Base-by-base conservation (phyloP, 2,797 vertebrate genomes). In the Sebastes matsubarae region DNA sequence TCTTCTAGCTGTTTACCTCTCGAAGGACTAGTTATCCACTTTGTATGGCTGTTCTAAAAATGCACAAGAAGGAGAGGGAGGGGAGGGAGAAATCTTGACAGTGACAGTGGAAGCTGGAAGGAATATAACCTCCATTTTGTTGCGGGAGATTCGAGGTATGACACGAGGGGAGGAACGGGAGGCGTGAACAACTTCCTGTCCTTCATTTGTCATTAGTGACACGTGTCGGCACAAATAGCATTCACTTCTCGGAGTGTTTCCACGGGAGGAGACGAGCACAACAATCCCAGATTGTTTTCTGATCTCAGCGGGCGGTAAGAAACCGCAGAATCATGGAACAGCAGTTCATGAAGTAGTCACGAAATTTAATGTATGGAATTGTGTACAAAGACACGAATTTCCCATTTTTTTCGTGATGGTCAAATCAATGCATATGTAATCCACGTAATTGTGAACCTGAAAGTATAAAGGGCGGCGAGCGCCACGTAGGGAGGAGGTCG, bases 201-300 rank as follows among this genome's bases (percentile, higher is more conserved):
- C 68, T 77, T 87, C 77, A 63, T 80, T 87, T 75, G 72, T 84
- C 75, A 77, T 78, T 38, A 72, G 38, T 11, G 58, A 73, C 58
- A 54, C 27, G 34, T 6, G 46, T 67, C 65, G 27, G 20, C 20
- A 27, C 16, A 1, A 1, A 42, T 18, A 14, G 32, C 24, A 25
- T 72, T 68, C 63, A 24, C 67, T 58, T 61, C 73, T 59, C 68
- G 12, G n/a, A 78, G 61, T 24, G 36, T 72, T 71, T 83, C 42
- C 30, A 25, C 71, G 9, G 57, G 67, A 75, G 38, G 68, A 79
- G 32, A 29, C 34, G 59, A 76, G 77, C 72, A 7, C n/a, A 24
- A 54, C 75, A 75, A 46, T 58, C 50, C 57, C 67, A 57, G 32
- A 65, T 72, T 77, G 70, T 38, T 72, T 69, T 83, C 71, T 85